Conservation (phyloP, 2,888 invertebrate species). For the Myathropa florea region DNA sequence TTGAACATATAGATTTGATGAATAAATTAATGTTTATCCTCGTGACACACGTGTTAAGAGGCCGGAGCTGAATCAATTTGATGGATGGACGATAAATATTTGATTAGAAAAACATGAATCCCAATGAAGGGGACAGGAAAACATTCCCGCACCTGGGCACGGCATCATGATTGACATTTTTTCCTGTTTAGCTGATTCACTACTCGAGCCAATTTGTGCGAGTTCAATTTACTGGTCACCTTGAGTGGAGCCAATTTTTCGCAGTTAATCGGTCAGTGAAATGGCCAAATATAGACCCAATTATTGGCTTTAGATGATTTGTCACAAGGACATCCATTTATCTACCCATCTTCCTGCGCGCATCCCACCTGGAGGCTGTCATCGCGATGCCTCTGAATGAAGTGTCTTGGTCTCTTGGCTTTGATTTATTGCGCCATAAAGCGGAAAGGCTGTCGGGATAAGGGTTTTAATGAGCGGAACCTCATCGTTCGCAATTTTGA, state of each 20-base stretch:
- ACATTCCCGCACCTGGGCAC: not conserved
- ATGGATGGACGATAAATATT: not conserved
- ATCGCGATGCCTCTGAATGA: not conserved
- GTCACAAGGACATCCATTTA: not conserved
- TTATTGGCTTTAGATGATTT: not conserved
- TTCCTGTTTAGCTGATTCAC: not conserved
- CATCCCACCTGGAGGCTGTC: too few relatives aligned
- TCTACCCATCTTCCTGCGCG: not conserved
- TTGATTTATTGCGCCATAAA: not conserved
- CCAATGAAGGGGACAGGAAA: not conserved
- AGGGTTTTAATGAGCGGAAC: not conserved
- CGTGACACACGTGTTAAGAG: not conserved
- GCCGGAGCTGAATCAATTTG: not conserved
- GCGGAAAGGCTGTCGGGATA: not conserved
- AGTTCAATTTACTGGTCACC: not conserved
- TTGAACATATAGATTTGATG: slow-evolving; percentile 10
- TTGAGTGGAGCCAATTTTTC: not conserved
- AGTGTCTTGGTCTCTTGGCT: not conserved
- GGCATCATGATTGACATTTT: not conserved
- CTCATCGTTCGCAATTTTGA: not conserved
- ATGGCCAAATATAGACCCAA: too few relatives aligned
- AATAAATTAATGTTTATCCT: slow-evolving; percentile 35
- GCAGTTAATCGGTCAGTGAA: too few relatives aligned
- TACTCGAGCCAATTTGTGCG: not conserved
- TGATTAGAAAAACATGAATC: not conserved